Evolutionary conservation across 2,888 invertebrate genomes (phyloP).

Genomic region (Trissonchulus sp.): DNA sequence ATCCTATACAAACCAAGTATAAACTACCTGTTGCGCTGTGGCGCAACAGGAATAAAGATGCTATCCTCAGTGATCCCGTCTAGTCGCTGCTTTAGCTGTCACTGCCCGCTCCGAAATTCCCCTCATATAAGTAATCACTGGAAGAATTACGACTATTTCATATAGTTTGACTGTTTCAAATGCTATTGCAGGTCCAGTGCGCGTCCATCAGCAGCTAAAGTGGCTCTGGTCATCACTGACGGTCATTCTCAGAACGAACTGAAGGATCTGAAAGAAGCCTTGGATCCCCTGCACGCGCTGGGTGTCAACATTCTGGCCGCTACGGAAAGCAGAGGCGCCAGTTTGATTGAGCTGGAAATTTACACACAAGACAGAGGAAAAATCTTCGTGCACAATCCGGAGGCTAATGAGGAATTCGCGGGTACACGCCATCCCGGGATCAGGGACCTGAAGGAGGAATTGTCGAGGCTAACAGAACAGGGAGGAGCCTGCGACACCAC

Average conservation of each 20-base stretch:
- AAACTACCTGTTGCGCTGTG: too few species aligned
- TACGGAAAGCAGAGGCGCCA: neutral
- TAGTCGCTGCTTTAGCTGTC: too few species aligned
- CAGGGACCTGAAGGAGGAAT: neutral
- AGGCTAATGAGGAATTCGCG: neutral
- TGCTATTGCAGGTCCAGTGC: neutral
- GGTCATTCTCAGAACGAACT: conserved; percentile 20
- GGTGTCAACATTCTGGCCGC: conserved; percentile 6
- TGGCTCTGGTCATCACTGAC: conserved; percentile 11
- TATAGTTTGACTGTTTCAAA: too few species aligned
- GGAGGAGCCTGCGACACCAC: neutral
- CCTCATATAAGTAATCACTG: too few species aligned
- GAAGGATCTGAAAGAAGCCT: neutral
- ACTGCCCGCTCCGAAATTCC: too few species aligned
- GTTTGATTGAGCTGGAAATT: conserved; percentile 6
- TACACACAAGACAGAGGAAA: neutral
- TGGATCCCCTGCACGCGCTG: conserved; percentile 7
- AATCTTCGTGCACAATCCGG: neutral
- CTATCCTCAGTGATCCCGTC: too few species aligned
- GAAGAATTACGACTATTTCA: too few species aligned
- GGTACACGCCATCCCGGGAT: neutral
- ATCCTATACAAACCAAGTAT: too few species aligned
- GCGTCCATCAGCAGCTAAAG: neutral
- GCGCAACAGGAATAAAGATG: too few species aligned
- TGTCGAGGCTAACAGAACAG: neutral